Percentiles rank a stretch among this genome's conserved stretches.
Conservation (phyloP, 2,888 invertebrate species). For the Tenthredo amoena region DNA sequence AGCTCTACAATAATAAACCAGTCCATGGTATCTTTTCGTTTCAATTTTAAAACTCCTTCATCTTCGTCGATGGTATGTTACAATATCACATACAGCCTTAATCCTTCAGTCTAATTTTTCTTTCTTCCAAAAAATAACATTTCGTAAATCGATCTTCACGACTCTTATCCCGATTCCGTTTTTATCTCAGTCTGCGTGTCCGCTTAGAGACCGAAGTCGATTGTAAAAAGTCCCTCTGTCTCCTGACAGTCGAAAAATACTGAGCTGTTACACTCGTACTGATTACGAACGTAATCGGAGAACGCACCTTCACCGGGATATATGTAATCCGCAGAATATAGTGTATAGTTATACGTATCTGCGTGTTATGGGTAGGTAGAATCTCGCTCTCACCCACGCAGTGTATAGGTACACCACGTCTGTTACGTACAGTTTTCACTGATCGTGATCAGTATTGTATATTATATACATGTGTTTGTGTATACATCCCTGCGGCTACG, state of each 20-base stretch:
- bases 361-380: background rate
- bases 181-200: background rate
- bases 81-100: background rate
- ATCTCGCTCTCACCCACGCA: slow-evolving; percentile 34
- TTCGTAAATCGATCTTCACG: background rate
- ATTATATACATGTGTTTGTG: background rate
- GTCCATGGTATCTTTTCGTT: background rate
- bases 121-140: background rate
- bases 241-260: background rate
- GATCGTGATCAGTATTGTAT: slow-evolving; percentile 13
- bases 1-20: background rate
- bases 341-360: background rate
- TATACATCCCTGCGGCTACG: slow-evolving; percentile 6
- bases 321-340: background rate
- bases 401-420: background rate
- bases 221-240: background rate
- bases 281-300: slow-evolving; percentile 27
- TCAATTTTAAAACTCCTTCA: background rate
- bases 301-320: slow-evolving; percentile 14
- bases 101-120: background rate
- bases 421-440: background rate
- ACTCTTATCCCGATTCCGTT: background rate
- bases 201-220: background rate
- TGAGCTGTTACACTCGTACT: background rate
- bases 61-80: background rate